Evolutionary conservation across 1,140 invertebrate species (phyloP).

Genomic region (Luehdorfia chinensis): DNA sequence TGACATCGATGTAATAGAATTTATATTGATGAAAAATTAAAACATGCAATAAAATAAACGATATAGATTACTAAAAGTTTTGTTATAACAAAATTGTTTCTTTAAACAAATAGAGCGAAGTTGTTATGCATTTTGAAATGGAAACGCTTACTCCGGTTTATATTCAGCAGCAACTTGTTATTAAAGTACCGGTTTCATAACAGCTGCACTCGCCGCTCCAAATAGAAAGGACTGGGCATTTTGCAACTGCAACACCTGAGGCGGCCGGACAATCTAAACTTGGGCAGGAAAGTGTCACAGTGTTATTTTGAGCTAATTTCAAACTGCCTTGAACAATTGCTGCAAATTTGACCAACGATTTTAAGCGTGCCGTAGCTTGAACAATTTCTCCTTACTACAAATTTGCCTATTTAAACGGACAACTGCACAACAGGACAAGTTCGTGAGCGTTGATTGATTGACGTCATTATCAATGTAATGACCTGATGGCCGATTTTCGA

Average conservation of each 20-base stretch:
- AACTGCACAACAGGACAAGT: too few species aligned
- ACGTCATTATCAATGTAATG: too few species aligned
- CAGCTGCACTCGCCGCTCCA: constrained; percentile 31
- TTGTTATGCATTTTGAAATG: constrained; percentile 6
- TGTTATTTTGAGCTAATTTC: constrained; percentile 13
- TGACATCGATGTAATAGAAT: too few species aligned
- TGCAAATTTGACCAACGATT: not conserved
- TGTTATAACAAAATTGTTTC: too few species aligned
- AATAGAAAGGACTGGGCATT: constrained; percentile 42
- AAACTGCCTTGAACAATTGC: constrained; percentile 1
- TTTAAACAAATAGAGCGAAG: constrained; percentile 5
- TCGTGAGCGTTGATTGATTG: too few species aligned
- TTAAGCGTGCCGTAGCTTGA: not conserved
- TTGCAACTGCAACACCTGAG: constrained; percentile 47
- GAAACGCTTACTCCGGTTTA: constrained; percentile 10
- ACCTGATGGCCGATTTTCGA: too few species aligned
- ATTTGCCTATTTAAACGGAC: too few species aligned
- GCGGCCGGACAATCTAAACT: constrained; percentile 24
- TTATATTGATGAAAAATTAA: too few species aligned
- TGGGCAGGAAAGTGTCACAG: constrained; percentile 10
- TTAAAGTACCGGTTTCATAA: constrained; percentile 30
- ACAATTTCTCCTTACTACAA: not conserved
- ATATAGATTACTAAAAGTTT: too few species aligned
- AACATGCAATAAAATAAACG: too few species aligned
- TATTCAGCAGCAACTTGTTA: constrained; percentile 21